These are phyloP conservation scores for Musca domestica DNA, from an alignment of 1,140 invertebrate genomes.

Conservation along the genomic window DNA sequence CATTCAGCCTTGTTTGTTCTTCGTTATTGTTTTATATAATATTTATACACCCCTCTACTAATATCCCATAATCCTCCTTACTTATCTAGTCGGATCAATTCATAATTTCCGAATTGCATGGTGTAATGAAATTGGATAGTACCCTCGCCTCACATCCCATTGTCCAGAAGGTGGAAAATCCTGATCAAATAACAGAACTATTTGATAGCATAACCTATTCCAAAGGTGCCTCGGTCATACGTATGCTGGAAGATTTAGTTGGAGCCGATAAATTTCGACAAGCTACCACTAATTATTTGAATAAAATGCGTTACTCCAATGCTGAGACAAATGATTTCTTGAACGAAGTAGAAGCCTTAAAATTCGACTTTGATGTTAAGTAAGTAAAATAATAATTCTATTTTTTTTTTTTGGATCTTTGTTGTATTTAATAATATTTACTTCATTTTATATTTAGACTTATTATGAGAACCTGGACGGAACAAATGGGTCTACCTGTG, in stretches of 20 bases:
- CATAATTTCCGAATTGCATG: constrained; percentile 67
- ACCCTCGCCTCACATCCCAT: constrained; percentile 86
- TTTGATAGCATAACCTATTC: constrained; percentile 92
- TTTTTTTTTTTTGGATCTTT: constrained; percentile 28
- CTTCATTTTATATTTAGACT: constrained; percentile 42
- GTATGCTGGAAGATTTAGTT: constrained; percentile 87
- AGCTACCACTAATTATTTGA: constrained; percentile 74
- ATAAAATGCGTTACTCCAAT: constrained; percentile 68
- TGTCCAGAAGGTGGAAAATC: constrained; percentile 76
- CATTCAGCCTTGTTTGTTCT: too few species aligned
- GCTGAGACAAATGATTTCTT: constrained; percentile 80
- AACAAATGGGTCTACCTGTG: constrained; percentile 89
- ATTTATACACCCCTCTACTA: too few species aligned
- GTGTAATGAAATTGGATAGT: constrained; percentile 73
- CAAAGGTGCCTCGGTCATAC: constrained; percentile 87
- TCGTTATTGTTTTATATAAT: too few species aligned
- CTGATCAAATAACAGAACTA: constrained; percentile 86
- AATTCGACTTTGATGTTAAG: constrained; percentile 56
- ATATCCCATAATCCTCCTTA: background rate
- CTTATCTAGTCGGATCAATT: constrained; percentile 64
- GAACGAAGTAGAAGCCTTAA: constrained; percentile 58
- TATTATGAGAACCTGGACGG: constrained; percentile 90
- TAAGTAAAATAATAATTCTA: constrained; percentile 27
- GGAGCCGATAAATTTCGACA: constrained; percentile 72
- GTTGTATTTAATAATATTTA: constrained; percentile 49